Conservation (phyloP, 1,140 invertebrate genomes). For the Frieseomelitta varia region DNA sequence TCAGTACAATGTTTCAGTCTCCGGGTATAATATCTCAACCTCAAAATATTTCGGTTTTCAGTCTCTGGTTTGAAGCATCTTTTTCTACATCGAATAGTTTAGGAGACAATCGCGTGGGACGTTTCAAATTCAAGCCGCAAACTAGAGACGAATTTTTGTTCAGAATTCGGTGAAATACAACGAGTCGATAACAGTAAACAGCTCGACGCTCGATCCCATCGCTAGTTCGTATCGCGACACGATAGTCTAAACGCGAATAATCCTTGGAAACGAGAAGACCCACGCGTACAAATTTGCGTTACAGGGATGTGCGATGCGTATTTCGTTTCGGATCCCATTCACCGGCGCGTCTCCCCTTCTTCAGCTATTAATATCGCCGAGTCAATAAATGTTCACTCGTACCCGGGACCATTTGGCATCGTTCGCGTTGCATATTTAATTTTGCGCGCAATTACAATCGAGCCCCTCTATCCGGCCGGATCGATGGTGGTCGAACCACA, state of each 20-base stretch:
- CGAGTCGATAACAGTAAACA: not conserved
- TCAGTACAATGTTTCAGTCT: no score
- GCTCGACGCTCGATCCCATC: not conserved
- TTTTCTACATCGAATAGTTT: no score
- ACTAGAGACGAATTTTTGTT: not conserved
- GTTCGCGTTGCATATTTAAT: constrained; percentile 49
- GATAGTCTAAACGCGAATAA: not conserved
- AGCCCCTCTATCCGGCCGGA: not conserved
- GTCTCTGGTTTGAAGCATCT: no score
- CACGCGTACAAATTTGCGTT: not conserved
- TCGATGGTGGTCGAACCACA: constrained; percentile 14
- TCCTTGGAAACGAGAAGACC: not conserved
- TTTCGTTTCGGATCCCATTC: not conserved
- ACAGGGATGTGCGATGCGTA: no score
- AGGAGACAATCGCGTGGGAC: no score
- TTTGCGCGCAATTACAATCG: constrained; percentile 37
- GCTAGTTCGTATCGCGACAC: not conserved
- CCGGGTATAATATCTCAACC: no score
- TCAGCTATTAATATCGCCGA: constrained; percentile 37
- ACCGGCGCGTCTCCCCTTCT: not conserved
- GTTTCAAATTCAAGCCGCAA: no score
- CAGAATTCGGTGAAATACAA: not conserved
- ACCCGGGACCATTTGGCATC: not conserved
- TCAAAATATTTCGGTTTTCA: no score
- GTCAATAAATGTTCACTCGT: constrained; percentile 29